Base-by-base conservation (phyloP, 2,113 vertebrate species). In the Oreochromis niloticus region DNA sequence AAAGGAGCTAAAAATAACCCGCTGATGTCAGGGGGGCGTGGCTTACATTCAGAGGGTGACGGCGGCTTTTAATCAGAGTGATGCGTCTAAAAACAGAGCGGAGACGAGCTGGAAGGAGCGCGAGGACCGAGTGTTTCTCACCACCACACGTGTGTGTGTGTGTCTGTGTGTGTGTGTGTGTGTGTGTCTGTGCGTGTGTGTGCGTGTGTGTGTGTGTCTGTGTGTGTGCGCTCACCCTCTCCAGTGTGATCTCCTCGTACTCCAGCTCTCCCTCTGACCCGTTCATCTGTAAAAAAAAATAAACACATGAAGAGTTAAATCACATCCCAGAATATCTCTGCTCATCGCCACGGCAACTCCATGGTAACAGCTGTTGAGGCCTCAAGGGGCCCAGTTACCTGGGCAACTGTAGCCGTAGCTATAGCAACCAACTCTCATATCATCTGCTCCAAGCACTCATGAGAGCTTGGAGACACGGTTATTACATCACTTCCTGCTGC, bases 191-290 rank as follows among this genome's bases (percentile, higher is more conserved):
- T 22, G 22, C 2, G 22, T 22, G 22, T 22, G 22, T 22, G 22
- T 22, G 22, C 2, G 22, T 22, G 17, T 82, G 12, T 16, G 32
- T 83, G 73, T 8, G 5, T 6, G 0, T 9, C 0, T 11, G 4
- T 27, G 22, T 34, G 3, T 87, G 3, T 16, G n/a, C n/a, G n/a
- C n/a, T n/a, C n/a, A n/a, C 91, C 98, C 98, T 27, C 98, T 97
- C n/a, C n/a, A n/a, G n/a, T n/a, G n/a, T n/a, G n/a, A n/a, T n/a
- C n/a, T n/a, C n/a, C n/a, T n/a, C n/a, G 46, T 98, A 98, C 89
- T 98, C 97, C 95, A 98, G 96, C 48, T 98, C 97, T 90, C 97
- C 97, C 83, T 98, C 97, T 2, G 97, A 97, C 71, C 97, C 97
- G 85, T 98, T 59, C 56, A 59, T 59, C 56, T 59, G 56, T 59